These are phyloP conservation scores for Ptychadena robeensis DNA, from an alignment of 2,797 vertebrate species.

Conservation along the genomic window DNA sequence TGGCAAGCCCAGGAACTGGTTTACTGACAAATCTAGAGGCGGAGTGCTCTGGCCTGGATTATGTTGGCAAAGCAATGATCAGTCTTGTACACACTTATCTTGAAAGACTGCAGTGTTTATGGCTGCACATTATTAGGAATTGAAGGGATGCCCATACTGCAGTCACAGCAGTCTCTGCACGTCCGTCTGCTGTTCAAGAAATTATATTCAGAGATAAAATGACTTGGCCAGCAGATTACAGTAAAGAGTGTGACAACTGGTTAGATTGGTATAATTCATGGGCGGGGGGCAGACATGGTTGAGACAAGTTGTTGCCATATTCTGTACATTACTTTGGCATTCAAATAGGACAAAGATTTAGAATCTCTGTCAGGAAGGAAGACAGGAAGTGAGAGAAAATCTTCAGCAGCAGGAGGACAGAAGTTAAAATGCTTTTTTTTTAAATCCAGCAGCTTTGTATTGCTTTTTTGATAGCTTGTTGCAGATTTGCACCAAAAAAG, in stretches of 20 bases:
- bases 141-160: conserved; percentile 23
- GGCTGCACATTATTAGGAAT: conserved; percentile 32
- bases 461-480: no score
- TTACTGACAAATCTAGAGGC: conserved; percentile 44
- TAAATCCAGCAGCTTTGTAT: no score
- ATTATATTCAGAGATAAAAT: not conserved
- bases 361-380: no score
- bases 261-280: not conserved
- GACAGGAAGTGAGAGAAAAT: no score
- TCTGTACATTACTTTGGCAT: not conserved
- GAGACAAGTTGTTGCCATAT: not conserved
- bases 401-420: no score
- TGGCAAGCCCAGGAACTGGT: conserved; percentile 28
- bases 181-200: conserved; percentile 31
- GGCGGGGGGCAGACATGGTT: not conserved
- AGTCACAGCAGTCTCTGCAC: conserved; percentile 33
- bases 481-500: no score
- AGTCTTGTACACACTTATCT: conserved; percentile 15
- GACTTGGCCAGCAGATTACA: not conserved
- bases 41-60: conserved; percentile 25
- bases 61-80: conserved; percentile 16
- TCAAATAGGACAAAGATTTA: no score
- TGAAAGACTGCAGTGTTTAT: conserved; percentile 41
- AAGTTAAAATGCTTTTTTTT: no score
- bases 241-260: not conserved